Base-by-base conservation (phyloP, 2,797 vertebrate genomes). In the Arctocebus calabarensis region DNA sequence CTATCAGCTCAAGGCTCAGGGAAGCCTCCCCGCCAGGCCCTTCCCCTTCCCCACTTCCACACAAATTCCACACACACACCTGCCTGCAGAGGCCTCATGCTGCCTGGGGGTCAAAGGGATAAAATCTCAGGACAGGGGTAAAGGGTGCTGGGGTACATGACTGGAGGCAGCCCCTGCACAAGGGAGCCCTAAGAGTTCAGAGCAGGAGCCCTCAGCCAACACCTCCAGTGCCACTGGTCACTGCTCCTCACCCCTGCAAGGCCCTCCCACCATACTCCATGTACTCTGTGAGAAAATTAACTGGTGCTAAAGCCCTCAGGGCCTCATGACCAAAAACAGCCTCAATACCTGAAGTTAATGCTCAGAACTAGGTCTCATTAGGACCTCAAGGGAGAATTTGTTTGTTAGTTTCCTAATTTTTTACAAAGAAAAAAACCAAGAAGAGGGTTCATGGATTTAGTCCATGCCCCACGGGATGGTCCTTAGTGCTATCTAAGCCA, bases 81-180 rank as follows among this genome's bases (percentile, higher is more conserved):
- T 19, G 10, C 32, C 66, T 4, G 0, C 70, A 12, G 9, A 7
- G 32, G 22, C 20, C 40, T 57, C 7, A 3, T 6, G 29, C 32
- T 17, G 12, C 16, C 14, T 2, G 0, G 0, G 59, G 37, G 11
- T 12, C 48, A 61, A 40, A 68, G 45, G n/a, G 48, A 45, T 11
- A 7, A 78, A 61, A 34, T 7, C 32, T 20, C 25, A 22, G 12
- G 9, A 40, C 59, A 32, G 43, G 22, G 14, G 4, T 4, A 0
- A 0, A 20, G 88, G 10, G 34, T 7, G 0, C 10, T 2, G 12
- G 37, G 66, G 32, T 7, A 4, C 0, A 2, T 37, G 1, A 32
- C 13, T 22, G 43, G 0, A 19, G 29, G 3, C 57, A 7, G n/a
- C 23, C 29, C 23, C 29, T 34, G 43, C 34, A 25, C 0, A 2